Percentiles rank a stretch among this genome's conserved stretches.
Evolutionary conservation across 2,797 vertebrate genomes (phyloP).

Genomic region (Atherinosoma microstoma): DNA sequence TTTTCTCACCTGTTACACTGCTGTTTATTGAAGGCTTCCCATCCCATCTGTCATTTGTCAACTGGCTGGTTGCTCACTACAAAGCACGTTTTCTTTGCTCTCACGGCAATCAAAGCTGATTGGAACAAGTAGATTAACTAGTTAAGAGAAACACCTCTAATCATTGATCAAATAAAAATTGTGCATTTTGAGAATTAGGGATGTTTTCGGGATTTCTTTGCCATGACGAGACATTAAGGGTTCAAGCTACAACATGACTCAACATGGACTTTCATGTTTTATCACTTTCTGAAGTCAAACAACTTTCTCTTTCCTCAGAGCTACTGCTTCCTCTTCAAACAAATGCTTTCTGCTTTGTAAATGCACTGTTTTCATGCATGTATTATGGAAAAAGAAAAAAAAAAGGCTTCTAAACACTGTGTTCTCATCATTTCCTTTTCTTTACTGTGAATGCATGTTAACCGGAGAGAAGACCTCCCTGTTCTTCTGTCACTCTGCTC

Average conservation of each 20-base stretch:
- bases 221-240: background rate
- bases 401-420: conserved; percentile 24
- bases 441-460: conserved; percentile 86
- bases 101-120: background rate
- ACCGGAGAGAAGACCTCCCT: conserved; percentile 51
- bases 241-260: background rate
- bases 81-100: conserved; percentile 7
- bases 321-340: conserved; percentile 42
- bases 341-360: conserved; percentile 60
- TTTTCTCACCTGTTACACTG: conserved; percentile 27
- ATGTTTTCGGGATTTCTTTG: conserved; percentile 1
- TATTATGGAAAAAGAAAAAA: conserved; percentile 4
- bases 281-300: conserved; percentile 15
- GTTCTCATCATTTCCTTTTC: conserved; percentile 45
- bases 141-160: background rate
- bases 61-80: conserved; percentile 68
- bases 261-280: conserved; percentile 16
- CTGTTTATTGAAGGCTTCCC: conserved; percentile 74
- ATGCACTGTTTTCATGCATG: conserved; percentile 66
- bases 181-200: background rate
- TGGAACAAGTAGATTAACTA: background rate
- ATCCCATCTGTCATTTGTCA: conserved; percentile 90
- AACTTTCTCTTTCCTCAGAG: conserved; percentile 14
- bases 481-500: conserved; percentile 78
- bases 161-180: background rate